Percentiles rank a stretch among this genome's conserved stretches.
Evolutionary conservation across 2,113 vertebrate genomes (phyloP).

Genomic region (Parus major): DNA sequence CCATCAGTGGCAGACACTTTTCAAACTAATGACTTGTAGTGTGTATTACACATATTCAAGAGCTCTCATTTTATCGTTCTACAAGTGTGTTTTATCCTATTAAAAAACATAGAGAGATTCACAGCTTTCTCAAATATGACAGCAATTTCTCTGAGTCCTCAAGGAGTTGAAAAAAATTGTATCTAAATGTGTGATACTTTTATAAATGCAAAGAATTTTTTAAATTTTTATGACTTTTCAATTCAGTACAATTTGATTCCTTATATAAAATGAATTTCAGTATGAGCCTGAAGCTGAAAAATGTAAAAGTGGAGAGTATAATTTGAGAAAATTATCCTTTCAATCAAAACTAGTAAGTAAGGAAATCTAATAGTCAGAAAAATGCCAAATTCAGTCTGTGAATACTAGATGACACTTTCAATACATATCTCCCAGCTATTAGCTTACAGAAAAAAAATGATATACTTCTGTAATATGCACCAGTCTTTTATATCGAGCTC

Average conservation of each 20-base stretch:
- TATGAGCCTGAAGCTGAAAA: not conserved
- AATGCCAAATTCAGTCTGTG: not conserved
- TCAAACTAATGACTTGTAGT: not conserved
- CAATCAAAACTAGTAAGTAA: not conserved
- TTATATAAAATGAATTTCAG: not conserved
- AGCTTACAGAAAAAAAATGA: not conserved
- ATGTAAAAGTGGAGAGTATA: not conserved
- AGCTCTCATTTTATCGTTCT: not conserved
- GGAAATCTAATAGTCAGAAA: not conserved
- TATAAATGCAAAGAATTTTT: not conserved
- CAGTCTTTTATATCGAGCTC: not conserved
- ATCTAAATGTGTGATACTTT: not conserved
- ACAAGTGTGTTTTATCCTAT: not conserved
- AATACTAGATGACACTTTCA: not conserved
- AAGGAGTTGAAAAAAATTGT: not conserved
- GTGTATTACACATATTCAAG: not conserved
- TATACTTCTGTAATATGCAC: not conserved
- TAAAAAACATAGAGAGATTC: not conserved
- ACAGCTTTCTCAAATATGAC: not conserved
- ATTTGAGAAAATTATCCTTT: constrained; percentile 5
- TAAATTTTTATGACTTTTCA: not conserved
- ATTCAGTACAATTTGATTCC: not conserved
- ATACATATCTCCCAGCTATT: not conserved
- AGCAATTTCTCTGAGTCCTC: not conserved
- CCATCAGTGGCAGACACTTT: not conserved